Evolutionary conservation across 1,140 invertebrate species (phyloP), one percentile per base, ranked within the genome.

Genomic region (Drosophila carrolli): DNA sequence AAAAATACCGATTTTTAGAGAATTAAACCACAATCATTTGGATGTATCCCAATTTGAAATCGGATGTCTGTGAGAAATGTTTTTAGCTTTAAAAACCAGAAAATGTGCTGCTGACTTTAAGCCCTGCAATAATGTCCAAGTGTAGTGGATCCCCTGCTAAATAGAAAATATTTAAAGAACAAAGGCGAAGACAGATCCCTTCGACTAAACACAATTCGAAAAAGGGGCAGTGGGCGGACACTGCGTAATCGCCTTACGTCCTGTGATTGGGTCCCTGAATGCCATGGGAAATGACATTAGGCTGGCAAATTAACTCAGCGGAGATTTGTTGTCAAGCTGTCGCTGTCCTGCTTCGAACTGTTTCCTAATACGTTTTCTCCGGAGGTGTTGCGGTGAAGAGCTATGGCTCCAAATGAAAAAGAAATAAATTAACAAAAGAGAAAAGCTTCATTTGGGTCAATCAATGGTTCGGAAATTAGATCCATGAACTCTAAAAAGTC

Each of bases 251-350:
- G 83, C 75, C 83, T 86, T 86, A 86, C 40, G 57, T 58, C 44
- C 74, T 55, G 58, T 44, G 65, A 56, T 47, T 67, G 43, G 54
- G 51, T 51, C 57, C 29, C 41, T 63, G 63, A 75, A 75, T 75
- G 40, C 44, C 66, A 65, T 23, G 55, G 79, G 66, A 79, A 82
- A 75, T 82, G 79, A 73, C 84, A 88, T 76, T 88, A 83, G 79
- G 71, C 79, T 65, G 75, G 72, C 59, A 83, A 86, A 88, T 86
- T 77, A 88, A 82, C 79, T 76, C 67, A 72, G 54, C 79, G 50
- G 65, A 76, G 79, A 86, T 88, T 88, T 88, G 75, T 76, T 78
- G 58, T 63, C 83, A 75, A 75, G 70, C 67, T 85, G 81, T 59
- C 73, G 51, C 38, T 53, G 71, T 75, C 51, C 57, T 63, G 60